Percentiles rank a stretch among this genome's conserved stretches.
Conservation (phyloP, 2,797 vertebrate genomes). For the Chrysocyon brachyurus region DNA sequence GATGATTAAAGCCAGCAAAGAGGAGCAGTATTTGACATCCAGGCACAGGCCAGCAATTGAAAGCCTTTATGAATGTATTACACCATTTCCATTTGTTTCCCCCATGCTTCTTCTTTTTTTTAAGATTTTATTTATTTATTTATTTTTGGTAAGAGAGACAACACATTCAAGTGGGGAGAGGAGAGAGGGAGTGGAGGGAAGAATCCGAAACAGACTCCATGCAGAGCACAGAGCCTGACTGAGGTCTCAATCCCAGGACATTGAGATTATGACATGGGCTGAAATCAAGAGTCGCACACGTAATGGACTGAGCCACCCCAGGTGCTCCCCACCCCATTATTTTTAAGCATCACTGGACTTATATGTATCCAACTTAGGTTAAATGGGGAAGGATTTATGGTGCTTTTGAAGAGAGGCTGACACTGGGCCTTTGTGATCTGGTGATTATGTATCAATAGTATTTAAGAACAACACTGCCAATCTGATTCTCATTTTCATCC, state of each 20-base stretch:
- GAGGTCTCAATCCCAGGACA: background rate
- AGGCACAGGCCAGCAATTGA: background rate
- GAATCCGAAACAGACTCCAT: background rate
- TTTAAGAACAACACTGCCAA: background rate
- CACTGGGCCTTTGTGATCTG: background rate
- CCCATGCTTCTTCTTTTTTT: background rate
- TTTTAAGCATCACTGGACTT: background rate
- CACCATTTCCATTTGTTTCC: background rate
- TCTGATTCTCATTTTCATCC: background rate
- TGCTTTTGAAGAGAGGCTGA: background rate
- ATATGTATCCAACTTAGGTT: background rate
- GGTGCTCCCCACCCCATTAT: background rate
- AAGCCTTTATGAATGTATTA: background rate
- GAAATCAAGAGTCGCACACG: background rate
- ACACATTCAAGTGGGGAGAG: background rate
- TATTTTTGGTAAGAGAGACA: too few relatives aligned
- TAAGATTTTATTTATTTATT: too few relatives aligned
- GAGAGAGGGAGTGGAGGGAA: background rate
- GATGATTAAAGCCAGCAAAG: background rate
- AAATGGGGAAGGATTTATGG: background rate
- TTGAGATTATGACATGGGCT: background rate
- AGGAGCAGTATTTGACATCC: background rate
- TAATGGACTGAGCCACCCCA: background rate
- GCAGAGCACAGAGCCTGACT: background rate
- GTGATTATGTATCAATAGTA: background rate